Evolutionary conservation across 2,888 invertebrate species (phyloP).

Genomic region (Orthosia gothica): DNA sequence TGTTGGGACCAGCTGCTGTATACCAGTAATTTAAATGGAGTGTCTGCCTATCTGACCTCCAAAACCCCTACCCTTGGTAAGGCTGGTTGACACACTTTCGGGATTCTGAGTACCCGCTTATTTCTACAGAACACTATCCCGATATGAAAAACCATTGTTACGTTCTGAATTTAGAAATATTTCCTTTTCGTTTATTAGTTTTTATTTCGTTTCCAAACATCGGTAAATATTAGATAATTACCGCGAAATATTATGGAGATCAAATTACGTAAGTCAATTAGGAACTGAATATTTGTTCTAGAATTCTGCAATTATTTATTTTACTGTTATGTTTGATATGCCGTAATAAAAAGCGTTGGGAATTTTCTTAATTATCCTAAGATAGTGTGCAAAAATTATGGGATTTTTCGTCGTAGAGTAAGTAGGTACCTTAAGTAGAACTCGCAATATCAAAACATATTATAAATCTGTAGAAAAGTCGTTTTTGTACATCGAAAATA

Average conservation of each 20-base stretch:
- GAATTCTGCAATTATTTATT: conserved; percentile 33
- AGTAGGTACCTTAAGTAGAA: neutral
- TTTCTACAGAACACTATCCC: neutral
- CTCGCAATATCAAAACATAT: no score
- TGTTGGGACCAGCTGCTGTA: neutral
- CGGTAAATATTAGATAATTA: conserved; percentile 28
- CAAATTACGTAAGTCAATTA: conserved; percentile 46
- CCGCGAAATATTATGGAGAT: conserved; percentile 27
- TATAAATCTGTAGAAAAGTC: no score
- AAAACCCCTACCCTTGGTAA: no score
- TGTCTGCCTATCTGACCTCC: no score
- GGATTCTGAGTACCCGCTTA: no score
- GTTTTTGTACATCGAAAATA: no score
- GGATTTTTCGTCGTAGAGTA: neutral
- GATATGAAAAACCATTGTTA: neutral
- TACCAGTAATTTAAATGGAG: no score
- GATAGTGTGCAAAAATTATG: neutral
- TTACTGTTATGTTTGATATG: conserved; percentile 13
- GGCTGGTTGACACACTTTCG: no score
- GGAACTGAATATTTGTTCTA: conserved; percentile 42
- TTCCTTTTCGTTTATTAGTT: neutral
- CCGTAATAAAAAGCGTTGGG: conserved; percentile 1
- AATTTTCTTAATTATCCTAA: conserved; percentile 8
- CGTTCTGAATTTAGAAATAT: conserved; percentile 3
- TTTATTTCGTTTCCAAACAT: conserved; percentile 5